Evolutionary conservation across 2,113 vertebrate genomes (phyloP).

Genomic region (Peromyscus polionotus): DNA sequence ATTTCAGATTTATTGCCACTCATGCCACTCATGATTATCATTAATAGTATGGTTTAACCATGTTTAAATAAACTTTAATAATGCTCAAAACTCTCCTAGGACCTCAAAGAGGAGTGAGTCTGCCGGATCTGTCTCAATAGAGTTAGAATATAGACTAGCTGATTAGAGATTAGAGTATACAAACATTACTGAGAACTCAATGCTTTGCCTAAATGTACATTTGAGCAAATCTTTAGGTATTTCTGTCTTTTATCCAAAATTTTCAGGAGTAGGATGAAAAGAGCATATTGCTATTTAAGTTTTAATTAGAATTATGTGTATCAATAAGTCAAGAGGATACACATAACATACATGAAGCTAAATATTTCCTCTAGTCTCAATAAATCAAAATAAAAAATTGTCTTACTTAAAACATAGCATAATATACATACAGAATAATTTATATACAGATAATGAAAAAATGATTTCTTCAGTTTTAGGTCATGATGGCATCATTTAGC

Average conservation of each 20-base stretch:
- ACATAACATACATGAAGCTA: background rate
- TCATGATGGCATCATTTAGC: background rate
- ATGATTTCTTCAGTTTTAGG: background rate
- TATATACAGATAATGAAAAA: background rate
- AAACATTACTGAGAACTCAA: slow-evolving; percentile 14
- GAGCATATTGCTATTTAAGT: background rate
- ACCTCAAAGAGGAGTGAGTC: too few species aligned
- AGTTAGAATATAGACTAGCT: background rate
- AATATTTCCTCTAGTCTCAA: background rate
- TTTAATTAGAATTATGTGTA: background rate
- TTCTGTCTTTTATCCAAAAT: background rate
- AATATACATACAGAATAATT: background rate
- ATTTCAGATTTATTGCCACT: background rate
- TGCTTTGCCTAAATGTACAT: slow-evolving; percentile 7
- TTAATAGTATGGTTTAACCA: too few species aligned
- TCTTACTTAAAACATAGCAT: background rate
- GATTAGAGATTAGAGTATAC: background rate
- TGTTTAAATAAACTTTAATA: background rate
- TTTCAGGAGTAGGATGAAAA: background rate
- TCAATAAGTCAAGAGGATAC: background rate
- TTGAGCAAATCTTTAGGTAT: slow-evolving; percentile 25
- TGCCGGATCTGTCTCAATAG: background rate
- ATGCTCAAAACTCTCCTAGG: background rate
- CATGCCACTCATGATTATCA: background rate
- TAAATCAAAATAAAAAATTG: slow-evolving; percentile 33